Evolutionary conservation across 53 echinoderm and acorn worm species (phyloP).

Genomic region (Antedon mediterranea): DNA sequence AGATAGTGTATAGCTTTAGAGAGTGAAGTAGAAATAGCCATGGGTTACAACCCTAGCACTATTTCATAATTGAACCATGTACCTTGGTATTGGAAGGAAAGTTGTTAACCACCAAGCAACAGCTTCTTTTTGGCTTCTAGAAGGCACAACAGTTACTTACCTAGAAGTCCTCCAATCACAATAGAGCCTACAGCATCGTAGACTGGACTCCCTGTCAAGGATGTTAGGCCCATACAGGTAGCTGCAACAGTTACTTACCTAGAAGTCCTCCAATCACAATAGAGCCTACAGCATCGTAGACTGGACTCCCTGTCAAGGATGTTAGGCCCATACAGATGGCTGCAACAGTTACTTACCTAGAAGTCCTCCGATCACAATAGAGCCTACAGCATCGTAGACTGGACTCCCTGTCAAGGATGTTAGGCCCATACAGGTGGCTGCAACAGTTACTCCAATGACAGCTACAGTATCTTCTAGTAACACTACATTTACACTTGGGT

Average conservation of each 20-base stretch:
- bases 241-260: conserved; percentile 44
- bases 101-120: too few species aligned
- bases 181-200: conserved; percentile 79
- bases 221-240: conserved; percentile 82
- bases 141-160: conserved; percentile 32
- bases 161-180: conserved; percentile 67
- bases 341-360: conserved; percentile 45
- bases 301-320: conserved; percentile 74
- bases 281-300: conserved; percentile 80
- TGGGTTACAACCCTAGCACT: too few species aligned
- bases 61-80: too few species aligned
- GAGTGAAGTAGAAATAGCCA: too few species aligned
- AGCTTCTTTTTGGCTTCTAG: conserved; percentile 33
- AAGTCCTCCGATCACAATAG: conserved; percentile 63
- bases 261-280: conserved; percentile 70
- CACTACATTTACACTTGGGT: conserved; percentile 91
- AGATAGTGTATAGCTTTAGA: too few species aligned
- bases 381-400: conserved; percentile 77
- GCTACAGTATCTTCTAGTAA: conserved; percentile 82
- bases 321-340: conserved; percentile 85
- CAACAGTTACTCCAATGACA: conserved; percentile 67
- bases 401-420: conserved; percentile 88
- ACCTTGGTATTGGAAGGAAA: too few species aligned
- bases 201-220: conserved; percentile 79
- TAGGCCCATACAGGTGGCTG: conserved; percentile 78